Conservation (phyloP, 2,888 invertebrate genomes). For the Tromatobia lineatoria region DNA sequence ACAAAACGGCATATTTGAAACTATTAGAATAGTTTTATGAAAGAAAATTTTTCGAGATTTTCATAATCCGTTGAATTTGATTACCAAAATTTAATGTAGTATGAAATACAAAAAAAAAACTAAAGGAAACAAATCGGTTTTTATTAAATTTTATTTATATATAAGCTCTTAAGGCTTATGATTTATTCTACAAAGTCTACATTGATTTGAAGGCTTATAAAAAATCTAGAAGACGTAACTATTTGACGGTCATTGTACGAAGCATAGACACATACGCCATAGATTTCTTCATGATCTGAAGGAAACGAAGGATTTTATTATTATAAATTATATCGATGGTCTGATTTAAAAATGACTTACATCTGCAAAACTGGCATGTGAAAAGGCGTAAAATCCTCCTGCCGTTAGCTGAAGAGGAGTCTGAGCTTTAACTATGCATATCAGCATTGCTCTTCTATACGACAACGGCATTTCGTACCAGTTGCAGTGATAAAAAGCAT, state of each 20-base stretch:
- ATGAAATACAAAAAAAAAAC: too few relatives aligned
- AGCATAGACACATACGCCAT: constrained; percentile 17
- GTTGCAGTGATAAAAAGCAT: constrained; percentile 14
- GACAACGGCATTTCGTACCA: too few relatives aligned
- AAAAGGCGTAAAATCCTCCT: background rate
- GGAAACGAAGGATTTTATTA: background rate
- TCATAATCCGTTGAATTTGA: too few relatives aligned
- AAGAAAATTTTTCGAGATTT: too few relatives aligned
- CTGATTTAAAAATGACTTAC: background rate
- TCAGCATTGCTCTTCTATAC: background rate
- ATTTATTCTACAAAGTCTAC: too few relatives aligned
- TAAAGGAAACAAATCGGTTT: too few relatives aligned
- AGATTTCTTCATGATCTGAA: constrained; percentile 5
- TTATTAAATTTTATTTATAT: too few relatives aligned
- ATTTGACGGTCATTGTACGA: background rate
- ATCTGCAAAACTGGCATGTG: background rate
- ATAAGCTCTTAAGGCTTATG: too few relatives aligned
- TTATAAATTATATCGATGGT: background rate
- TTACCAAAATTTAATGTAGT: too few relatives aligned
- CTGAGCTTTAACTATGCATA: background rate
- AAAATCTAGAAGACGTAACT: background rate
- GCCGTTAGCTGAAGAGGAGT: background rate
- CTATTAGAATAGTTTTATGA: too few relatives aligned
- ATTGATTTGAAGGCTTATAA: too few relatives aligned
- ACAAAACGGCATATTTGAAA: too few relatives aligned